These are phyloP conservation scores for Metridium senile DNA, from an alignment of 92 coral and sea anemone genomes.

Conservation along the genomic window DNA sequence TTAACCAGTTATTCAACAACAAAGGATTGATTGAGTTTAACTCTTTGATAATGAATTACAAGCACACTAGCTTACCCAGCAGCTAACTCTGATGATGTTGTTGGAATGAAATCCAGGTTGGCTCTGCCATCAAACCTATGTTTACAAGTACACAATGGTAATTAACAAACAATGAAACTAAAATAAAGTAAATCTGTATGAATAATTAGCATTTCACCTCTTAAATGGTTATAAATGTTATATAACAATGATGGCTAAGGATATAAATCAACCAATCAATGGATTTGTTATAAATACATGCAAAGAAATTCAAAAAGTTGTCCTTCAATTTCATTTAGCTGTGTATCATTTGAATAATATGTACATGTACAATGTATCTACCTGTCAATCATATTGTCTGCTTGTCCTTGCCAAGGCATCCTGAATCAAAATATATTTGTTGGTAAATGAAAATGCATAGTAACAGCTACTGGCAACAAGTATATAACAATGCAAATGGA, in stretches of 20 bases:
- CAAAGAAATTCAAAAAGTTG: neutral
- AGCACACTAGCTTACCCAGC: conserved; percentile 59
- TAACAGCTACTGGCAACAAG: neutral
- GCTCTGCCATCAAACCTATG: conserved; percentile 84
- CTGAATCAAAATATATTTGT: conserved; percentile 24
- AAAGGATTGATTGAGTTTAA: too few relatives aligned
- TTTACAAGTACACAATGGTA: neutral
- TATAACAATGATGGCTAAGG: too few relatives aligned
- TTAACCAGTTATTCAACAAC: too few relatives aligned
- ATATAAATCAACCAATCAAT: too few relatives aligned
- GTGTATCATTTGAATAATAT: neutral
- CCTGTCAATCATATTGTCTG: conserved; percentile 95
- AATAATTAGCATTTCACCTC: neutral
- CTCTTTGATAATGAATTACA: too few relatives aligned
- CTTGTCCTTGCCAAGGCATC: conserved; percentile 99
- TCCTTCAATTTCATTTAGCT: neutral
- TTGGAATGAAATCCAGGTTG: conserved; percentile 79
- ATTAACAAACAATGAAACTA: neutral
- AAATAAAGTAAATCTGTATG: neutral
- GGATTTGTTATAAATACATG: neutral
- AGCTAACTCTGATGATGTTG: conserved; percentile 42
- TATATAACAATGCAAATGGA: neutral
- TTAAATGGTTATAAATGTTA: too few relatives aligned
- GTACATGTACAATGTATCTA: conserved; percentile 6
- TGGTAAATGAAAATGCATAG: neutral